These are phyloP conservation scores for Gymnopithys bicolor DNA, from an alignment of 2,797 vertebrate genomes.

Conservation along the genomic window DNA sequence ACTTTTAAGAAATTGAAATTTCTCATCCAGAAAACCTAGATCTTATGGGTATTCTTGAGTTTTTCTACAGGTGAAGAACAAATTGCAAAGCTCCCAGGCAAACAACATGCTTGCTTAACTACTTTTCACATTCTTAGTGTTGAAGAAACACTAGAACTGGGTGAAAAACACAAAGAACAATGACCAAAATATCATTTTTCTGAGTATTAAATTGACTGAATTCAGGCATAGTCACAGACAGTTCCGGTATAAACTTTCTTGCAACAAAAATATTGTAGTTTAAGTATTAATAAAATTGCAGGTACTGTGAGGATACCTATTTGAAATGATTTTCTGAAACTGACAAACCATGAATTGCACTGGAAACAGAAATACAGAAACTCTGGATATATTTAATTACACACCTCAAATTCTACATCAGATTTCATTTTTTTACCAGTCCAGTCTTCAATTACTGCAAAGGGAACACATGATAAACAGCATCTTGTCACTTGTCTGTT, in stretches of 20 bases:
- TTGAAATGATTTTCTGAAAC: neutral
- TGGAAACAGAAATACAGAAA: neutral
- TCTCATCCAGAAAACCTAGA: neutral
- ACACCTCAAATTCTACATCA: neutral
- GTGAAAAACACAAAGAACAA: neutral
- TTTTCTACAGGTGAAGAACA: neutral
- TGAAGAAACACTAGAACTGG: neutral
- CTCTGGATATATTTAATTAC: neutral
- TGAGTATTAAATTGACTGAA: neutral
- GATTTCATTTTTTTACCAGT: neutral
- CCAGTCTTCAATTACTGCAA: neutral
- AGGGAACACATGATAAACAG: rapidly evolving
- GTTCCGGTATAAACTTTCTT: neutral
- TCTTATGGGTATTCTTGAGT: rapidly evolving
- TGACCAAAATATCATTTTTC: neutral
- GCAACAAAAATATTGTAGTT: neutral
- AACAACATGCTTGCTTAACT: neutral
- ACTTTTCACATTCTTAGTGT: neutral
- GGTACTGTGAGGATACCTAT: neutral
- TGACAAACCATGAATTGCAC: neutral
- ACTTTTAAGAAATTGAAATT: neutral
- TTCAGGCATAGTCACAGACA: neutral
- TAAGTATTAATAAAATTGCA: neutral
- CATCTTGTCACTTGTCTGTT: neutral
- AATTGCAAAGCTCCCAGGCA: neutral